Evolutionary conservation across 2,888 invertebrate genomes (phyloP).

Genomic region (Branchellion lobata): DNA sequence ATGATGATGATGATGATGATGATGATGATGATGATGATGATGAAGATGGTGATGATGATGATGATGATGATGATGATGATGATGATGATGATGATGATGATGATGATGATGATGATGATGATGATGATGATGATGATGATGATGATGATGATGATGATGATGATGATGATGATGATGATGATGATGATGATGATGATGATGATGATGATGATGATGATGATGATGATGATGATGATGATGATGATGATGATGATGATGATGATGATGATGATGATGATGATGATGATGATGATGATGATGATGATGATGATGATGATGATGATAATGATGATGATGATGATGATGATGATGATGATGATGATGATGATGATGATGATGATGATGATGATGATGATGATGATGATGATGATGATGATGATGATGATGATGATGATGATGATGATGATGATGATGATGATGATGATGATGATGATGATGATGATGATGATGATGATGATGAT

Average conservation of each 20-base stretch:
- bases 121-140: constrained; percentile 15
- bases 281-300: constrained; percentile 56
- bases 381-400: no score
- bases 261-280: constrained; percentile 55
- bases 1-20: constrained; percentile 30
- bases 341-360: no score
- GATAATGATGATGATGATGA: no score
- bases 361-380: no score
- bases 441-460: not conserved
- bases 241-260: constrained; percentile 56
- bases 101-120: constrained; percentile 18
- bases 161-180: not conserved
- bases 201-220: constrained; percentile 55
- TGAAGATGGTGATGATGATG: constrained; percentile 11
- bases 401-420: no score
- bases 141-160: not conserved
- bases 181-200: constrained; percentile 57
- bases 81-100: constrained; percentile 17
- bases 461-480: constrained; percentile 22
- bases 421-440: no score
- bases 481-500: constrained; percentile 12
- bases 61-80: constrained; percentile 11
- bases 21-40: constrained; percentile 13
- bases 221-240: constrained; percentile 54
- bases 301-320: constrained; percentile 57